These are phyloP conservation scores for Pyrgilauda ruficollis DNA, from an alignment of 2,113 vertebrate genomes.

Conservation along the genomic window DNA sequence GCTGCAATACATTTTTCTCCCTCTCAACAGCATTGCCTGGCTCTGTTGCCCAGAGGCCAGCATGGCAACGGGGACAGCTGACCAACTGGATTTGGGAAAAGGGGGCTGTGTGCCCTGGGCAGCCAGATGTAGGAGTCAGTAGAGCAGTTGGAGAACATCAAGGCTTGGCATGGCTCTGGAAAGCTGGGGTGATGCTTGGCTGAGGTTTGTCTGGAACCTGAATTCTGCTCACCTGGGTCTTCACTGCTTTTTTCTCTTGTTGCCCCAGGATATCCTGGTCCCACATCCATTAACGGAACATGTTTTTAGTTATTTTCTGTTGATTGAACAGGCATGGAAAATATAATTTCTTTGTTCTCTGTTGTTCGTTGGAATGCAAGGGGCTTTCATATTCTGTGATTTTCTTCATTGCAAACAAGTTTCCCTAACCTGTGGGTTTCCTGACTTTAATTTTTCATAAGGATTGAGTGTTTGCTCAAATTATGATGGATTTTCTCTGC, in stretches of 20 bases:
- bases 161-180: background rate
- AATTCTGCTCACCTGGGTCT: background rate
- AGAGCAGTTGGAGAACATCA: background rate
- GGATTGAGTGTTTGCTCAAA: background rate
- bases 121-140: background rate
- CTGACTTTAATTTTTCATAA: background rate
- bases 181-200: background rate
- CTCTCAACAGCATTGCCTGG: background rate
- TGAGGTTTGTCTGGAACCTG: background rate
- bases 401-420: background rate
- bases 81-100: conserved; percentile 34
- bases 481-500: background rate
- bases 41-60: conserved; percentile 29
- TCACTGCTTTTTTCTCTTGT: background rate
- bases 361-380: background rate
- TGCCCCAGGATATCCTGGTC: background rate
- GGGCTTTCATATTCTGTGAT: background rate
- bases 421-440: background rate
- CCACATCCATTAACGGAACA: background rate
- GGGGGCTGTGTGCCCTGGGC: background rate
- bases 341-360: background rate
- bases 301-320: background rate
- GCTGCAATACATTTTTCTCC: conserved; percentile 68
- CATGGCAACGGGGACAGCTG: conserved; percentile 49
- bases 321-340: background rate